Evolutionary conservation across 2,797 vertebrate genomes (phyloP).

Genomic region (Sphenopsis melanotis): DNA sequence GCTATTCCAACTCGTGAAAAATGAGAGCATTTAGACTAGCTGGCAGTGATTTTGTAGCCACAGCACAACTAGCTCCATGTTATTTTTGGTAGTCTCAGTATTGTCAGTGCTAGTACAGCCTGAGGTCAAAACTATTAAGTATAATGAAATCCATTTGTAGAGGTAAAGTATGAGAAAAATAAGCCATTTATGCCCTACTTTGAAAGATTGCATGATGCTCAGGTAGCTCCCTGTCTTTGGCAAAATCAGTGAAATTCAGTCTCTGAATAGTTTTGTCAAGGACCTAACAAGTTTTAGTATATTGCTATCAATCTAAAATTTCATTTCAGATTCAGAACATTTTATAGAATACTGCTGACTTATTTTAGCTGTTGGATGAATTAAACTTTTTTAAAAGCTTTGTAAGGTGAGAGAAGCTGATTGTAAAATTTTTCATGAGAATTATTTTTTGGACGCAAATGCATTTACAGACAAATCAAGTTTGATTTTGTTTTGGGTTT

Average conservation of each 20-base stretch:
- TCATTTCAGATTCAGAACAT: neutral
- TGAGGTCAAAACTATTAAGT: neutral
- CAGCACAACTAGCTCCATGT: neutral
- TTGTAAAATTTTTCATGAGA: neutral
- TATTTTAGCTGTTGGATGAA: neutral
- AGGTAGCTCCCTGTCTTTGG: neutral
- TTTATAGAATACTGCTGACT: neutral
- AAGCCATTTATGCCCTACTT: neutral
- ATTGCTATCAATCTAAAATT: neutral
- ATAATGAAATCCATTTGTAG: neutral
- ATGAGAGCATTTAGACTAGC: neutral
- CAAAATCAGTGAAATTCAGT: neutral
- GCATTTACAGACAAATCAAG: neutral
- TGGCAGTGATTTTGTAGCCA: neutral
- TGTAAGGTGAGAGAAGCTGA: neutral
- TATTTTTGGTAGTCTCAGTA: neutral
- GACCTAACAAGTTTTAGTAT: neutral
- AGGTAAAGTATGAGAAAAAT: neutral
- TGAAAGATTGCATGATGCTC: neutral
- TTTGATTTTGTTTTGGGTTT: rapidly evolving
- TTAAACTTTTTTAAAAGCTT: neutral
- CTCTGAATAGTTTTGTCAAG: neutral
- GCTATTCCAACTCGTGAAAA: neutral
- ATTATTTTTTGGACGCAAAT: neutral
- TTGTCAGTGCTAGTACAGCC: neutral